Evolutionary conservation across 2,888 invertebrate species (phyloP).

Genomic region (Polyommatus iphigenia): DNA sequence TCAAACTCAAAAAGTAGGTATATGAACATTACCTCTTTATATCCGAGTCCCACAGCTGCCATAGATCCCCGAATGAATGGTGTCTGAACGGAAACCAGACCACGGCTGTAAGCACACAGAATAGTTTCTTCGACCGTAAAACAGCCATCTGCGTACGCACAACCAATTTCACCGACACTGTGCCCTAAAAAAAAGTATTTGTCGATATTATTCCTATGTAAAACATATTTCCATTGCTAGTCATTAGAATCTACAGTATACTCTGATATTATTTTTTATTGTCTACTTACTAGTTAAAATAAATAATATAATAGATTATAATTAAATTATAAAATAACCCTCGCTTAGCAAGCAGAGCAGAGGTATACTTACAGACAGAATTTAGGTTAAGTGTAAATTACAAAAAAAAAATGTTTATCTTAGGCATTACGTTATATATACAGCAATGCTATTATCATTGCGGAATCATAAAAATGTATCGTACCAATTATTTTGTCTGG

Average conservation of each 20-base stretch:
- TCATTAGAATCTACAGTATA: not conserved
- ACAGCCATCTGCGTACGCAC: conserved; percentile 21
- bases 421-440: no score
- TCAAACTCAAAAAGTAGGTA: no score
- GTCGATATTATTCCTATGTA: no score
- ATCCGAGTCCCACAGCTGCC: conserved; percentile 87
- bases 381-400: not conserved
- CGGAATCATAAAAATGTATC: not conserved
- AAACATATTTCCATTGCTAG: not conserved
- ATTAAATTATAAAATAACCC: no score
- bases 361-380: no score
- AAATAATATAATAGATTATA: no score
- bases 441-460: not conserved
- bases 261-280: not conserved
- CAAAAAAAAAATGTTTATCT: not conserved
- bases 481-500: conserved; percentile 37
- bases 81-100: conserved; percentile 82
- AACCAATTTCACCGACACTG: conserved; percentile 16
- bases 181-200: not conserved
- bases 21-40: conserved; percentile 29
- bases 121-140: conserved; percentile 25
- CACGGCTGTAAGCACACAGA: conserved; percentile 83
- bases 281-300: not conserved
- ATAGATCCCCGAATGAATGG: conserved; percentile 86
- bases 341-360: no score